Evolutionary conservation across 1,140 invertebrate genomes (phyloP), one percentile per base, ranked within the genome.

Genomic region (Meloidogyne exigua): DNA sequence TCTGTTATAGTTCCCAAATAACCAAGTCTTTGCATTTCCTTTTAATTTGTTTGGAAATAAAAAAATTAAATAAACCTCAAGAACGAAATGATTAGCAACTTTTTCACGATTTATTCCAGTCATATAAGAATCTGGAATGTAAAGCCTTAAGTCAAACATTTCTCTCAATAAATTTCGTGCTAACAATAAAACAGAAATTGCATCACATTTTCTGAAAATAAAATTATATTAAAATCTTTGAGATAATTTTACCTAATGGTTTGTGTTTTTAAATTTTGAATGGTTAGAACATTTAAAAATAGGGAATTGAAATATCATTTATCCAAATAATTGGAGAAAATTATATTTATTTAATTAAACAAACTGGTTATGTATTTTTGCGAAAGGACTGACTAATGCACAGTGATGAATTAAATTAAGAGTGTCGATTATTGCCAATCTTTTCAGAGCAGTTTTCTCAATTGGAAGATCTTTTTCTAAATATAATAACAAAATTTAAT

Each of bases 61-160:
- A 26, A 21, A 26, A 28, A 21, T 28, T 13, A 57, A 57, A 1
- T 28, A 57, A 32, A 75, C 74, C 74, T 75, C 70, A 23, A 75
- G 36, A 57, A 75, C 62, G 28, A 75, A 75, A 39, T 74, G 32
- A 64, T 75, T 70, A 32, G 49, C 65, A 15, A 75, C 74, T 15
- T 66, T 49, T 74, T 70, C 39, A 21, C 39, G 32, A 36, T 21
- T 76, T 28, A 18, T 7, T 32, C 49, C 36, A 25, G 49, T 75
- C 72, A 76, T 75, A 57, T 70, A 75, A 21, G 70, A 68, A 68
- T 39, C 65, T 65, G 74, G 74, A 32, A 75, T 49, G 32, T 69
- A 70, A 49, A 75, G 49, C 23, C 42, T 75, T 2, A 75, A 32
- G 12, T 75, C 74, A 32, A 75, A 75, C 4, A 26, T 64, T 23